Evolutionary conservation across 92 coral and sea anemone genomes (phyloP), one percentile per base, ranked within the genome.

Genomic region (Actinernus sp.): DNA sequence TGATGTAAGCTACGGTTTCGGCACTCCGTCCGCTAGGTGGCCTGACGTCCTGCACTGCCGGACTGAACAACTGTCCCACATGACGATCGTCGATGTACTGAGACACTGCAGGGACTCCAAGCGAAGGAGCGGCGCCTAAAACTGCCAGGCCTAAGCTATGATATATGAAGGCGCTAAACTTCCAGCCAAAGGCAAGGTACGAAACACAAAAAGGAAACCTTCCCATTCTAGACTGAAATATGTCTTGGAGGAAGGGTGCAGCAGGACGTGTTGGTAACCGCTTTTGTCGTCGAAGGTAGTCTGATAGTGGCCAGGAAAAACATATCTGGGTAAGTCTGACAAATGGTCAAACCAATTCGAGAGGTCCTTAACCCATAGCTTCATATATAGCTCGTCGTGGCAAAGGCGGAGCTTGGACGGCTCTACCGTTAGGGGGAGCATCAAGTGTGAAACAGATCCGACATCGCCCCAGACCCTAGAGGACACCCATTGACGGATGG

Each of bases 1-100:
- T n/a, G n/a, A n/a, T n/a, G n/a, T n/a, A n/a, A n/a, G n/a, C n/a
- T 22, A 70, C 88, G 2, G 70, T 82, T 30, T 19, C 49, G 38
- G 85, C 70, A 19, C 14, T 18, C 14, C 14, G 19, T 3, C 19
- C 28, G 3, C 25, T 8, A 49, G 49, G 10, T 11, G 24, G 36
- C 59, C 40, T 2, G 16, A 8, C 26, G 14, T 63, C n/a, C 6
- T 21, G 28, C 27, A 40, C 27, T n/a, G n/a, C n/a, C n/a, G n/a
- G n/a, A n/a, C n/a, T n/a, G n/a, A n/a, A n/a, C 37, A 63, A 43
- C 14, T 43, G 49, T 3, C 49, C 49, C 2, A 43, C 49, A 13
- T 43, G 49, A 43, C 71, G 61, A 48, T 43, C 51, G 48, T 60
- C 67, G 26, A 60, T 60, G 49, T 40, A 60, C 30, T 60, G 67